Conservation (phyloP, 2,888 invertebrate species). For the Toxonevra muliebris region DNA sequence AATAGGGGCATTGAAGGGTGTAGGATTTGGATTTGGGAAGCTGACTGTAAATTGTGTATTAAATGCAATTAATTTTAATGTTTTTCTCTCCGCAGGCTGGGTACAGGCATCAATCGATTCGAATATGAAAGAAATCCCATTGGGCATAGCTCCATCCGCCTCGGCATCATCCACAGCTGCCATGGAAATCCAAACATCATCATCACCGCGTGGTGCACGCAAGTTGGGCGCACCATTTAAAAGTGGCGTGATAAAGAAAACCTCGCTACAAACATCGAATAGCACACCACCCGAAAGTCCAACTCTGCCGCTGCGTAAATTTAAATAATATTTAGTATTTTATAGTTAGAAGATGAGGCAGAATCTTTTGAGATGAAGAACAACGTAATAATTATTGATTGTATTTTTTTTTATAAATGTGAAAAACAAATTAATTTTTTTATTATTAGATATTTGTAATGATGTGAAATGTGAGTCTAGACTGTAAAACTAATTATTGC, state of each 20-base stretch:
- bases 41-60: too few species aligned
- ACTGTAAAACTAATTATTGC: constrained; percentile 12
- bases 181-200: constrained; percentile 55
- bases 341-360: constrained; percentile 32
- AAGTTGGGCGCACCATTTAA: constrained; percentile 61
- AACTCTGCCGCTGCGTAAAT: constrained; percentile 61
- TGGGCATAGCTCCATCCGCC: constrained; percentile 53
- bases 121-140: constrained; percentile 49
- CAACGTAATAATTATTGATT: constrained; percentile 13
- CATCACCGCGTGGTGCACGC: constrained; percentile 60
- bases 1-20: background rate
- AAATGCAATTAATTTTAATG: background rate
- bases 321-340: constrained; percentile 55
- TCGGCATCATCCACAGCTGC: constrained; percentile 58
- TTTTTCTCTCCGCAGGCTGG: constrained; percentile 54
- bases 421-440: background rate
- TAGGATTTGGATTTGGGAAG: background rate
- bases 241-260: constrained; percentile 55
- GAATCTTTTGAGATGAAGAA: constrained; percentile 29
- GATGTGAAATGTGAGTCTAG: background rate
- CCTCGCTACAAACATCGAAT: constrained; percentile 48
- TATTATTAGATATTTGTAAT: constrained; percentile 15
- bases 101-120: constrained; percentile 61
- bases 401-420: too few species aligned
- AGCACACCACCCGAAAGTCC: constrained; percentile 61